Evolutionary conservation across 2,888 invertebrate genomes (phyloP).

Genomic region (Ommatoiulus sabulosus): DNA sequence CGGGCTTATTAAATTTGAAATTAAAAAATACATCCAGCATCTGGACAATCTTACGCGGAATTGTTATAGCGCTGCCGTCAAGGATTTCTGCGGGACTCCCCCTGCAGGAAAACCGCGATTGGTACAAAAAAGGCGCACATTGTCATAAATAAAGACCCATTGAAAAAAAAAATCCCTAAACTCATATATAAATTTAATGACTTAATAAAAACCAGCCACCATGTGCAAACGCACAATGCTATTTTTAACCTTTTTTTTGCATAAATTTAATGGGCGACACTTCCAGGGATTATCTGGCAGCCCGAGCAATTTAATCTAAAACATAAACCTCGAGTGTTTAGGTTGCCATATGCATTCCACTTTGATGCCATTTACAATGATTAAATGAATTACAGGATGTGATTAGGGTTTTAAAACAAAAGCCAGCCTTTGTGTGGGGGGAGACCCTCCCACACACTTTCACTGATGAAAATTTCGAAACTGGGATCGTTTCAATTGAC

Average conservation of each 20-base stretch:
- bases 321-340: not conserved
- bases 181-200: not conserved
- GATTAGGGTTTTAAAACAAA: constrained; percentile 19
- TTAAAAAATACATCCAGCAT: not conserved
- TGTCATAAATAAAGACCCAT: not conserved
- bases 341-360: not conserved
- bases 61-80: not conserved
- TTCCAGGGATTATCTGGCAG: not conserved
- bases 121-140: not conserved
- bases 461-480: not conserved
- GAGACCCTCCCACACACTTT: constrained; percentile 20
- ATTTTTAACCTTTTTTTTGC: not conserved
- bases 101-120: not conserved
- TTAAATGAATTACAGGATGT: constrained; percentile 22
- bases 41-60: not conserved
- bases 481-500: not conserved
- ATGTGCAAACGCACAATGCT: not conserved
- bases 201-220: not conserved
- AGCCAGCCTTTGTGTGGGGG: not conserved
- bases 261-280: not conserved
- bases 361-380: not conserved
- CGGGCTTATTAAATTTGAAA: not conserved
- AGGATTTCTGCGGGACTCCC: not conserved
- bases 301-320: not conserved
- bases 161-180: not conserved